Conservation (phyloP, 2,888 invertebrate genomes). For the Parnassius mnemosyne region DNA sequence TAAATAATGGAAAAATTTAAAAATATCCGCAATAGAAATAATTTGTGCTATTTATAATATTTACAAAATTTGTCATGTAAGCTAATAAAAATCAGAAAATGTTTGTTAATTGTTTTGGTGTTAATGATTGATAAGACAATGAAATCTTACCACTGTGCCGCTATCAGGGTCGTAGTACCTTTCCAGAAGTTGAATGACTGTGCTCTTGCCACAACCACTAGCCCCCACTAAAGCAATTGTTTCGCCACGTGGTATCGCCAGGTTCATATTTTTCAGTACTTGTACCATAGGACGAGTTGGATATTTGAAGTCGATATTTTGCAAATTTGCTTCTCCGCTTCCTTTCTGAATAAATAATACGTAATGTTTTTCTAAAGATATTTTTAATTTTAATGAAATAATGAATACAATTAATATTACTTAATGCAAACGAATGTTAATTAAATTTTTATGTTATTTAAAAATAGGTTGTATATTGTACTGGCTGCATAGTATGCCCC, state of each 20-base stretch:
- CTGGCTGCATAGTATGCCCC: too few species aligned
- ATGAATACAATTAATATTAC: too few species aligned
- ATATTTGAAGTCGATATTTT: conserved; percentile 86
- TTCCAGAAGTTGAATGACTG: conserved; percentile 90
- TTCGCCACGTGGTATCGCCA: conserved; percentile 83
- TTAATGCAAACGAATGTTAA: too few species aligned
- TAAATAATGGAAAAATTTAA: too few species aligned
- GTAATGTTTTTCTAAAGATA: not conserved
- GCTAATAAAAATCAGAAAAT: too few species aligned
- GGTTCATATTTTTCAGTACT: conserved; percentile 84
- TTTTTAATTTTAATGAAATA: not conserved
- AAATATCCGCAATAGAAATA: too few species aligned
- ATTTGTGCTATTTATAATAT: too few species aligned
- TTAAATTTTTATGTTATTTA: too few species aligned
- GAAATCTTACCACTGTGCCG: conserved; percentile 82
- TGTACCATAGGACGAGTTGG: conserved; percentile 86
- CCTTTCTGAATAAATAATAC: conserved; percentile 57
- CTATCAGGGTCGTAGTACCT: conserved; percentile 89
- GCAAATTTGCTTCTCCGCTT: conserved; percentile 85
- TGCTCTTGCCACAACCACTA: conserved; percentile 95
- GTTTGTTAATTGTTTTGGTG: too few species aligned
- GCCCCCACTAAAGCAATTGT: conserved; percentile 89
- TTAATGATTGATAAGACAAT: too few species aligned
- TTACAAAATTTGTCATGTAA: too few species aligned
- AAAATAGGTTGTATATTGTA: too few species aligned